Evolutionary conservation across 2,888 invertebrate species (phyloP).

Genomic region (Notodonta ziczac): DNA sequence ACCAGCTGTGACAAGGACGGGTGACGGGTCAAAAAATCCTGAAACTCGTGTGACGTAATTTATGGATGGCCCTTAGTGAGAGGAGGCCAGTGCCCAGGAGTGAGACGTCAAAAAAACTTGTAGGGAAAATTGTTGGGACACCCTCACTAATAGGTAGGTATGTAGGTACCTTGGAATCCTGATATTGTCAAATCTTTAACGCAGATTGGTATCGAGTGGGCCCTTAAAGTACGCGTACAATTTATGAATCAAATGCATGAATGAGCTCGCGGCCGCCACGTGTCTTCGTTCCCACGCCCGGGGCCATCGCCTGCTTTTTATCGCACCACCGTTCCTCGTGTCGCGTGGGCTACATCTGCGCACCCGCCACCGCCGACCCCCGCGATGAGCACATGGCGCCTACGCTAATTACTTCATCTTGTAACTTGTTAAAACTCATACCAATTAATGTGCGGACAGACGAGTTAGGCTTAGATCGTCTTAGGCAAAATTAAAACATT

Average conservation of each 20-base stretch:
- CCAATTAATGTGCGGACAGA: neutral
- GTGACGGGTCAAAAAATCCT: too few species aligned
- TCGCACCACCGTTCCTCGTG: conserved; percentile 65
- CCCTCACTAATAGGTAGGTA: too few species aligned
- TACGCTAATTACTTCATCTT: conserved; percentile 77
- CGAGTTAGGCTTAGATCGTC: neutral
- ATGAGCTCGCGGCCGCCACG: conserved; percentile 77
- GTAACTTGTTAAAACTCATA: conserved; percentile 25
- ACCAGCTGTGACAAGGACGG: too few species aligned
- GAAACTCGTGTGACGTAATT: too few species aligned
- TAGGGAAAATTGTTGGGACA: too few species aligned
- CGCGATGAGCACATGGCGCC: conserved; percentile 75
- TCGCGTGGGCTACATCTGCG: conserved; percentile 80
- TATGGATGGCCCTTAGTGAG: too few species aligned
- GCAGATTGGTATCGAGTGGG: conserved; percentile 35
- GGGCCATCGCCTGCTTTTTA: conserved; percentile 69
- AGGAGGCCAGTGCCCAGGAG: too few species aligned
- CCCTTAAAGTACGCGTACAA: conserved; percentile 57
- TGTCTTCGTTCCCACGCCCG: conserved; percentile 79
- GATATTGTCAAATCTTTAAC: conserved; percentile 21
- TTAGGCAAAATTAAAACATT: neutral
- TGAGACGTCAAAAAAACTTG: too few species aligned
- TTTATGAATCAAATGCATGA: conserved; percentile 84
- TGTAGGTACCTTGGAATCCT: conserved; percentile 2
- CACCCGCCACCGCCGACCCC: conserved; percentile 75